Evolutionary conservation across 2,797 vertebrate species (phyloP).

Genomic region (Urocyon cinereoargenteus): DNA sequence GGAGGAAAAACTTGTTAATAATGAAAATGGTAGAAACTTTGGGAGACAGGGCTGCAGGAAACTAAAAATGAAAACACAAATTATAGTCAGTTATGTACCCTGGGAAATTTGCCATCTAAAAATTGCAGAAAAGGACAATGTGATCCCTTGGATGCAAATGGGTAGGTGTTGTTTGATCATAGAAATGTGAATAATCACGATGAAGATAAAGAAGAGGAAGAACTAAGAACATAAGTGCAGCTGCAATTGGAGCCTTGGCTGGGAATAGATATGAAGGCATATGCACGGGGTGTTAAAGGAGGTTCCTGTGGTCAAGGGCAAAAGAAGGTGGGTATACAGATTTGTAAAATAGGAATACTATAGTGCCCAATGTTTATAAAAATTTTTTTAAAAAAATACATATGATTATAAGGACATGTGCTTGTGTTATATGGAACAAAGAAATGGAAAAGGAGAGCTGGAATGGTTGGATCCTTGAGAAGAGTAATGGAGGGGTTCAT

Average conservation of each 20-base stretch:
- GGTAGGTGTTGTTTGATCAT: background rate
- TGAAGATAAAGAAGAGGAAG: background rate
- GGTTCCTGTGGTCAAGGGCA: background rate
- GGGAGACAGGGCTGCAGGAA: background rate
- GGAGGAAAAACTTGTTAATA: background rate
- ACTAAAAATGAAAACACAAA: constrained; percentile 1
- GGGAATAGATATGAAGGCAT: background rate
- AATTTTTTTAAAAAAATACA: background rate
- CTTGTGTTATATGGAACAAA: background rate
- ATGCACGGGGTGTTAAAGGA: background rate
- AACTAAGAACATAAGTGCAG: background rate
- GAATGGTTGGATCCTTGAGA: background rate
- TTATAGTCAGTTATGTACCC: background rate
- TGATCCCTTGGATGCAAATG: background rate
- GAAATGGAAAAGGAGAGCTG: background rate
- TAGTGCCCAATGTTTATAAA: background rate
- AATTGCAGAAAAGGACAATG: background rate
- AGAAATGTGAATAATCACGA: background rate
- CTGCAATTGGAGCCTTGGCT: background rate
- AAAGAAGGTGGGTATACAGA: background rate
- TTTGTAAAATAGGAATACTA: background rate
- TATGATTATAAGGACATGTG: background rate
- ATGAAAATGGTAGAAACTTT: constrained; percentile 14
- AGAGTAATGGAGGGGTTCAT: background rate
- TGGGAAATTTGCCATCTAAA: background rate